These are phyloP conservation scores for Neoitamus cyanurus DNA, from an alignment of 2,888 invertebrate species.

Conservation along the genomic window DNA sequence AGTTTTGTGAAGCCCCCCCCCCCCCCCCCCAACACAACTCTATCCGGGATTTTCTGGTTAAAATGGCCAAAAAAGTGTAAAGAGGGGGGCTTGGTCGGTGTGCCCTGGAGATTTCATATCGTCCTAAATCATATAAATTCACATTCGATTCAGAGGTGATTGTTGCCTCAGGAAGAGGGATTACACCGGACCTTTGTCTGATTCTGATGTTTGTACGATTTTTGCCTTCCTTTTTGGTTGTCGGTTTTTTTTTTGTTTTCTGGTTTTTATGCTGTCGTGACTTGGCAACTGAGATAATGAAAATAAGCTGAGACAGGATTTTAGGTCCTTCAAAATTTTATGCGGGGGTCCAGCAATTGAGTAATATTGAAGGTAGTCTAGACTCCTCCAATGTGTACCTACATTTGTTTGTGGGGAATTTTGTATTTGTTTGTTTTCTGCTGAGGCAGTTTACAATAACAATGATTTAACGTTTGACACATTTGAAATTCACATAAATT, in stretches of 20 bases:
- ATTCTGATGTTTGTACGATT: conserved; percentile 4
- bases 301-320: not conserved
- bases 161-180: conserved; percentile 44
- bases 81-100: not conserved
- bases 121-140: conserved; percentile 52
- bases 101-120: conserved; percentile 50
- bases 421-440: too few species aligned
- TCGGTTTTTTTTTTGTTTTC: not conserved
- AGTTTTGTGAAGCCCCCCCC: not conserved
- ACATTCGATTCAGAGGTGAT: conserved; percentile 52
- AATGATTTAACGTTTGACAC: too few species aligned
- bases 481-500: too few species aligned
- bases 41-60: not conserved
- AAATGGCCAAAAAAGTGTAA: conserved; percentile 30
- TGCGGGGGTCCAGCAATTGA: not conserved
- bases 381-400: not conserved
- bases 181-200: conserved; percentile 33
- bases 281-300: not conserved
- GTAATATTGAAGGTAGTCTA: not conserved
- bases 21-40: too few species aligned
- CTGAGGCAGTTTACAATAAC: too few species aligned
- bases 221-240: too few species aligned
- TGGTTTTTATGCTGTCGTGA: not conserved
- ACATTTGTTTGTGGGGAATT: not conserved
- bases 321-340: not conserved